These are phyloP conservation scores for Poicephalus meyeri DNA, from an alignment of 2,113 vertebrate genomes.

Conservation along the genomic window DNA sequence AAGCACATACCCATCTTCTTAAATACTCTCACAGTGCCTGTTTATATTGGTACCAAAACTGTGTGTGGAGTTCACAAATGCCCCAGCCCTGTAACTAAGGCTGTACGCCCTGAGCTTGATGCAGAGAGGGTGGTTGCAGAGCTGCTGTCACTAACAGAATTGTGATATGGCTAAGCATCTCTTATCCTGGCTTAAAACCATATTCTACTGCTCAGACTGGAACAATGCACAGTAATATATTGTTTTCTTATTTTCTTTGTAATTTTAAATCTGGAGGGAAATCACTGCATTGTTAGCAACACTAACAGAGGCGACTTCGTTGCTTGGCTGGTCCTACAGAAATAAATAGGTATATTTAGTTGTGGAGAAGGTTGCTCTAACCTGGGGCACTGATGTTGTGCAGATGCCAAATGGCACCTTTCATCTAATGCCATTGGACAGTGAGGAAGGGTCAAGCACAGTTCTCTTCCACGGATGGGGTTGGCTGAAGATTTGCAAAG, in stretches of 20 bases:
- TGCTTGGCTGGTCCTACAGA: background rate
- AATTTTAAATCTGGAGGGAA: background rate
- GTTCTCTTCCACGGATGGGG: background rate
- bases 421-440: background rate
- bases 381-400: background rate
- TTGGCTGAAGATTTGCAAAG: background rate
- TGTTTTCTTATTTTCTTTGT: background rate
- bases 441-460: background rate
- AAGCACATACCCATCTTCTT: rapidly evolving
- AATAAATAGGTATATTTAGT: background rate
- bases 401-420: background rate
- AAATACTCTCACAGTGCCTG: background rate
- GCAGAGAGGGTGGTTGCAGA: background rate
- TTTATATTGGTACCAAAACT: background rate
- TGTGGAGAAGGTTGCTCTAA: background rate
- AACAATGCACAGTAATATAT: background rate
- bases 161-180: background rate
- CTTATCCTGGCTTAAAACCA: background rate
- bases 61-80: no score
- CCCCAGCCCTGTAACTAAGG: background rate
- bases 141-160: background rate
- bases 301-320: background rate
- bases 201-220: background rate
- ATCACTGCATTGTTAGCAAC: background rate
- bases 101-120: background rate